Conservation (phyloP, 2,113 vertebrate species). For the Pteronura brasiliensis region DNA sequence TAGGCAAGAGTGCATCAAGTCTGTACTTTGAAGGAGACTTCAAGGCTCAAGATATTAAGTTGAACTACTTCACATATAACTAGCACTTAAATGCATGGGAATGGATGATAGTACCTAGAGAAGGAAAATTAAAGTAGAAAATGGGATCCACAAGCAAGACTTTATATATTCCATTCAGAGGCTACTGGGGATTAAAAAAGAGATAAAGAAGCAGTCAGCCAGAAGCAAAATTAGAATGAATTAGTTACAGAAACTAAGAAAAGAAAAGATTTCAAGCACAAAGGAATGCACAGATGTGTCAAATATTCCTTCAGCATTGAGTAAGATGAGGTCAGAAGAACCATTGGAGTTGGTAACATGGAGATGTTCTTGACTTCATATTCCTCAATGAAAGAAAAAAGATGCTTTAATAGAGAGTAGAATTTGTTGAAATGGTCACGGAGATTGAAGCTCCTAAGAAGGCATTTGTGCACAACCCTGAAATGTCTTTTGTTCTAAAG, state of each 20-base stretch:
- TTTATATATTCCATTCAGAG: neutral
- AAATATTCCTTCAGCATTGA: neutral
- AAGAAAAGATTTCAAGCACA: neutral
- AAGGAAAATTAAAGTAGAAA: neutral
- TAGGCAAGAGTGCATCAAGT: neutral
- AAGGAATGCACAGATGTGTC: neutral
- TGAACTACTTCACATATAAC: neutral
- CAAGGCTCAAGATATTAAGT: neutral
- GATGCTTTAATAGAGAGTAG: neutral
- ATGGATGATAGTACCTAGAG: neutral
- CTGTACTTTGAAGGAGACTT: neutral
- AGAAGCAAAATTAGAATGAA: neutral
- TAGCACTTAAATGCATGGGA: neutral
- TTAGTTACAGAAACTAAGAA: neutral
- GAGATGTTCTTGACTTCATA: neutral
- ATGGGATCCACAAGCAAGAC: neutral
- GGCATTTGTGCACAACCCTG: neutral
- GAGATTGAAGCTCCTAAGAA: neutral
- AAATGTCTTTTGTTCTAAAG: neutral
- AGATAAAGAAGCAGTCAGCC: neutral
- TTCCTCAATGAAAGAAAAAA: neutral
- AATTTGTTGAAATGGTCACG: neutral
- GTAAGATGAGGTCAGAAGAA: neutral
- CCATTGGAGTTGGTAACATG: neutral
- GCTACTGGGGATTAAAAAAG: neutral